Percentiles rank a stretch among this genome's conserved stretches.
Conservation (phyloP, 35 echinoderm and acorn worm species). For the Diadema setosum region DNA sequence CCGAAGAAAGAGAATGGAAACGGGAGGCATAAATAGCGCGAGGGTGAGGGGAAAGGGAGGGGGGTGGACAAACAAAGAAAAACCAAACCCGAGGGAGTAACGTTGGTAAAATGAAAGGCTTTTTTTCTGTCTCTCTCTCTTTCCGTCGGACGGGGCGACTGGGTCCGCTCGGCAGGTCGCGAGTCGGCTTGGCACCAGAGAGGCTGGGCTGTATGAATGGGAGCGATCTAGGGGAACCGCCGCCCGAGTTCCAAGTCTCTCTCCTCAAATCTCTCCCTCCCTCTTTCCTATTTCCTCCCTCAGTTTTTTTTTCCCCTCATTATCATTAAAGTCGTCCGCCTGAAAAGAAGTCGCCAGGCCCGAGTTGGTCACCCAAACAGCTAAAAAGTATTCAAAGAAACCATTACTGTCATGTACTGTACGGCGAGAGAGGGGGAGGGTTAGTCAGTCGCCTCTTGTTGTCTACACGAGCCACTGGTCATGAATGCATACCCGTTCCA, state of each 20-base stretch:
- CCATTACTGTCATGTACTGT: too few species aligned
- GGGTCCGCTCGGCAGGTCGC: background rate
- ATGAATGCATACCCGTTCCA: too few species aligned
- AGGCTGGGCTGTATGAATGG: background rate
- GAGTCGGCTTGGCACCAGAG: background rate
- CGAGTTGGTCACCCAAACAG: background rate
- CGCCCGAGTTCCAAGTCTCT: background rate
- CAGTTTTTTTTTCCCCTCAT: background rate
- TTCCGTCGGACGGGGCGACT: background rate
- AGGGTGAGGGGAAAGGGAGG: background rate
- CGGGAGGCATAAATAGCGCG: too few species aligned
- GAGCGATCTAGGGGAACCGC: slow-evolving; percentile 9
- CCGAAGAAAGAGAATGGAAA: too few species aligned
- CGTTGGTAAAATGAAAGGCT: too few species aligned
- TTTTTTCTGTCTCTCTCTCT: too few species aligned
- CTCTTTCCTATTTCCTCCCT: background rate
- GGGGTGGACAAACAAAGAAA: background rate
- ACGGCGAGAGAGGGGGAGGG: background rate
- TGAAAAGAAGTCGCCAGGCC: background rate
- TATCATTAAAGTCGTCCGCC: background rate
- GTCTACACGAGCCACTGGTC: too few species aligned
- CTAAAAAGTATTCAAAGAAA: too few species aligned
- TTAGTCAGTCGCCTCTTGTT: too few species aligned
- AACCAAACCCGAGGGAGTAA: background rate
- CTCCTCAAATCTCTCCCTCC: background rate